A percentile compares a stretch with the other conserved stretches of the same genome.
phyloP scores from a whole-genome alignment of 2,888 invertebrate genomes.

The Dynastes grantii region DNA sequence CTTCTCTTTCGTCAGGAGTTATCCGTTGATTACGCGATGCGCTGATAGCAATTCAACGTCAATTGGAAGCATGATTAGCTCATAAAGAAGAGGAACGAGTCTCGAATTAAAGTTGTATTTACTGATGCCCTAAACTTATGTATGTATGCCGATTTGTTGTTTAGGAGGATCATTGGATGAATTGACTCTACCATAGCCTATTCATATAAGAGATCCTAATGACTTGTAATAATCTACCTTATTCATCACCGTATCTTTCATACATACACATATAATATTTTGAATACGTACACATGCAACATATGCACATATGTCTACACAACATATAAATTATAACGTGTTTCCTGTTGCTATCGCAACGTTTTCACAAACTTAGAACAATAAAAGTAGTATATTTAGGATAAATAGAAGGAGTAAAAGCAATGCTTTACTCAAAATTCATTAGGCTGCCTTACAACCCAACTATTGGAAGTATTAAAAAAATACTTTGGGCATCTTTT shows the following conservation, averaged over 20 bases:
- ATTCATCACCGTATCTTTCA: neutral
- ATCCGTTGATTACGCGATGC: conserved; percentile 57
- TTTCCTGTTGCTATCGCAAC: no score
- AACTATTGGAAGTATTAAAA: no score
- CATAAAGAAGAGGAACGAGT: conserved; percentile 44
- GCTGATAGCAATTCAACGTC: conserved; percentile 56
- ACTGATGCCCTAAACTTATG: conserved; percentile 28
- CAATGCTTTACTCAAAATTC: no score
- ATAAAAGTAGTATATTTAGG: no score
- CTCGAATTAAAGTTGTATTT: conserved; percentile 40
- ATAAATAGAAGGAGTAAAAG: no score
- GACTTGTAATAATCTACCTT: conserved; percentile 32
- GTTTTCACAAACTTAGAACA: no score
- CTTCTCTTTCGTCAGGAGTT: conserved; percentile 46
- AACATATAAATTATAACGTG: no score
- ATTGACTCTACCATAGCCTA: conserved; percentile 32
- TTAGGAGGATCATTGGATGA: conserved; percentile 37
- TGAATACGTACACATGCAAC: neutral
- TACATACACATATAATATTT: neutral
- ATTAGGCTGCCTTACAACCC: no score
- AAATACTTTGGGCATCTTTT: no score
- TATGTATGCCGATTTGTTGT: conserved; percentile 39
- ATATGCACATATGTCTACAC: neutral
- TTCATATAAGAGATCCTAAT: conserved; percentile 41
- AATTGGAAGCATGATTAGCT: conserved; percentile 56